Evolutionary conservation across 2,888 invertebrate genomes (phyloP).

Genomic region (Pristionchus arcanus): DNA sequence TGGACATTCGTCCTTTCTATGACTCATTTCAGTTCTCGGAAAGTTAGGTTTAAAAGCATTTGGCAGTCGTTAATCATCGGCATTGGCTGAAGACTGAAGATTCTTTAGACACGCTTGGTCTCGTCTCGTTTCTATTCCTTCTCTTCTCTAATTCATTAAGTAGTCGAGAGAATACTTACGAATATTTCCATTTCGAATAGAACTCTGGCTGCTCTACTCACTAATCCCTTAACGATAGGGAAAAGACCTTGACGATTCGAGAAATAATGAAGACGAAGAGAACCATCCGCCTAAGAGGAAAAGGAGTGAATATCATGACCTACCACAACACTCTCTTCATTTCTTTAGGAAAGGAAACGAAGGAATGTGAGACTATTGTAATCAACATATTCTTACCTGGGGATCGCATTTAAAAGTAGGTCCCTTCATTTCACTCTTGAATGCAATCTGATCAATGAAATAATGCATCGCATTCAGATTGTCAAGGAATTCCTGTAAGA

Average conservation of each 20-base stretch:
- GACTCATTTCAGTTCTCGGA: neutral
- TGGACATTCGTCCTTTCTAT: neutral
- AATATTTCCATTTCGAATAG: slow-evolving; percentile 73
- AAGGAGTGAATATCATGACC: neutral
- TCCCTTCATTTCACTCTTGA: slow-evolving; percentile 74
- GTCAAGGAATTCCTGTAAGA: slow-evolving; percentile 72
- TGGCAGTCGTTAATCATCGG: neutral
- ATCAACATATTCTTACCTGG: slow-evolving; percentile 53
- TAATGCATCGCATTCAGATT: slow-evolving; percentile 77
- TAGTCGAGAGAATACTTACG: slow-evolving; percentile 55
- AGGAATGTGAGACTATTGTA: too few species aligned
- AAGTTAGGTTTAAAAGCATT: neutral
- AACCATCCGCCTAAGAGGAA: slow-evolving; percentile 57
- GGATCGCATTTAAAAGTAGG: slow-evolving; percentile 70
- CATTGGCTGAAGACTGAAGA: neutral
- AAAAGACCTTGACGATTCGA: slow-evolving; percentile 74
- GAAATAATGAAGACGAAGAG: slow-evolving; percentile 73
- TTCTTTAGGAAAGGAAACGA: too few species aligned
- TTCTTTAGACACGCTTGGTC: neutral
- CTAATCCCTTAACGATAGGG: slow-evolving; percentile 73
- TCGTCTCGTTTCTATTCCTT: neutral
- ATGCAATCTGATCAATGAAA: slow-evolving; percentile 76
- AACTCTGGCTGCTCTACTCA: slow-evolving; percentile 67
- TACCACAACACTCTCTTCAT: too few species aligned
- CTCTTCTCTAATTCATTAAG: neutral